These are phyloP conservation scores for Galemys pyrenaicus DNA, from an alignment of 2,113 vertebrate genomes.

Conservation along the genomic window DNA sequence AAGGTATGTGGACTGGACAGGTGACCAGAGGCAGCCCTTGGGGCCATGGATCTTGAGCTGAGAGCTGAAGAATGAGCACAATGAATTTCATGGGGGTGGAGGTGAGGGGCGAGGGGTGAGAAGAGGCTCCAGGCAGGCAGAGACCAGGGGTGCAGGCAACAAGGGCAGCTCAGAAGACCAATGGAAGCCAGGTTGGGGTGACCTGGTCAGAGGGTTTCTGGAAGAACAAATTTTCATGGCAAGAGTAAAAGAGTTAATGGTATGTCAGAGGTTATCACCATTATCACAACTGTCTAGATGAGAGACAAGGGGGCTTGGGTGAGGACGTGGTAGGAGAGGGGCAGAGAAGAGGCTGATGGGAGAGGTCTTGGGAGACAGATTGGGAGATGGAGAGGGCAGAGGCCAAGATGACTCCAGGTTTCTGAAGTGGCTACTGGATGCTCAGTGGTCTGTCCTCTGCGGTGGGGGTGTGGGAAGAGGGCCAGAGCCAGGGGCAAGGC, in stretches of 20 bases:
- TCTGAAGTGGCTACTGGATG: neutral
- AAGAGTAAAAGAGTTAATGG: neutral
- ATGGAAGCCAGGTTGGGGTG: neutral
- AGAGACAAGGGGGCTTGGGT: neutral
- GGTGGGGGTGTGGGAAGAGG: neutral
- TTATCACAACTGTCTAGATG: neutral
- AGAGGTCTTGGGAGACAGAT: neutral
- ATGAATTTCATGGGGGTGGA: too few relatives aligned
- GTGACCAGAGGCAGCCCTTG: neutral
- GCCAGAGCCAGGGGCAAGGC: neutral
- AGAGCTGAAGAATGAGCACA: neutral
- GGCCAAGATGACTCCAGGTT: neutral
- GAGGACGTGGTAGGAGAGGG: neutral
- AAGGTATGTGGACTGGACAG: neutral
- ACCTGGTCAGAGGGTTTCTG: neutral
- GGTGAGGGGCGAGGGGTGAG: neutral
- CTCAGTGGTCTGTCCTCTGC: neutral
- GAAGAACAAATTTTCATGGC: neutral
- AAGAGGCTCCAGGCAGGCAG: neutral
- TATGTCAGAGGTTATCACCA: neutral
- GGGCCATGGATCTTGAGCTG: neutral
- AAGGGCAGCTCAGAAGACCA: neutral
- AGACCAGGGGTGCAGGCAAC: too few relatives aligned
- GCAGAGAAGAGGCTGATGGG: too few relatives aligned
- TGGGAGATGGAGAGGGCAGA: neutral